A percentile compares a stretch with the other conserved stretches of the same genome.
Evolutionary conservation across 2,888 invertebrate species (phyloP).

Genomic region (Scrobipalpa atriplicella): DNA sequence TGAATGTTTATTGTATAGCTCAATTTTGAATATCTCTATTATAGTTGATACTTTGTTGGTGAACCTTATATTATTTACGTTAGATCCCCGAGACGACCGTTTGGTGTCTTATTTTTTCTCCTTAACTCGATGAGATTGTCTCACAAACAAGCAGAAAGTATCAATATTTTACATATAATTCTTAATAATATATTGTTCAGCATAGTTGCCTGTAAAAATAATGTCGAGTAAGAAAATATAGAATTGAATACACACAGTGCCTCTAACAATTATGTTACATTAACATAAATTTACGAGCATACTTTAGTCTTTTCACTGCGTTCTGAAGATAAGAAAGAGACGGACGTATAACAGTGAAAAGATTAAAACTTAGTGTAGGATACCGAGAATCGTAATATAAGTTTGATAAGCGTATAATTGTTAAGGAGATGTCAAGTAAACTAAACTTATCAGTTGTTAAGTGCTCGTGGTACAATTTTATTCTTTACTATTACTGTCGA

Average conservation of each 20-base stretch:
- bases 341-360: conserved; percentile 60
- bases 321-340: conserved; percentile 30
- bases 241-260: conserved; percentile 82
- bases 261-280: conserved; percentile 83
- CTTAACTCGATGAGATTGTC: conserved; percentile 7
- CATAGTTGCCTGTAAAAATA: conserved; percentile 65
- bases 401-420: conserved; percentile 64
- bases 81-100: not conserved
- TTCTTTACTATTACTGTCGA: conserved; percentile 36
- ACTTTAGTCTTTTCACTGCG: conserved; percentile 72
- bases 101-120: conserved; percentile 2
- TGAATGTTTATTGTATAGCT: conserved; percentile 78
- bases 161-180: conserved; percentile 50
- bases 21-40: conserved; percentile 71
- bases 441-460: conserved; percentile 51
- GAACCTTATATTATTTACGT: not conserved
- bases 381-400: conserved; percentile 68
- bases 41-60: conserved; percentile 30
- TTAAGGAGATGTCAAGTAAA: conserved; percentile 57
- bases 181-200: conserved; percentile 54
- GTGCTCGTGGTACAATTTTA: conserved; percentile 64
- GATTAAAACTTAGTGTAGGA: conserved; percentile 73
- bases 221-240: conserved; percentile 69
- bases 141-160: conserved; percentile 38
- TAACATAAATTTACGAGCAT: conserved; percentile 81